These are phyloP conservation scores for Tiphia femorata DNA, from an alignment of 2,888 invertebrate species.

Conservation along the genomic window DNA sequence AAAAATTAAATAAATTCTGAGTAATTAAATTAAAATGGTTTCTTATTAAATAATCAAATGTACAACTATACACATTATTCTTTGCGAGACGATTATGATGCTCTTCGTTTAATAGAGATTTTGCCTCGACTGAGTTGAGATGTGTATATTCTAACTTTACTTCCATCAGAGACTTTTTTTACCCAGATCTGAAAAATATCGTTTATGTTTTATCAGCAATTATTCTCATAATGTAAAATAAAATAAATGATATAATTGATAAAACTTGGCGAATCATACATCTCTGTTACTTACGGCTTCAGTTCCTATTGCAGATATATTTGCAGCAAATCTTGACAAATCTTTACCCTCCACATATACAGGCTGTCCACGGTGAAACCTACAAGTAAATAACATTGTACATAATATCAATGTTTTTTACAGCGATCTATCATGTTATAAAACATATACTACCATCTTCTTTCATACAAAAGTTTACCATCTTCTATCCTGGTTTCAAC, in stretches of 20 bases:
- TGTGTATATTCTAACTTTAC: constrained; percentile 86
- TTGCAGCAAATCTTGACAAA: constrained; percentile 85
- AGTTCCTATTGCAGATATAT: constrained; percentile 91
- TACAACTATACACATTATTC: not conserved
- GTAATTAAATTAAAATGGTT: no score
- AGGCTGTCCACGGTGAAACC: constrained; percentile 93
- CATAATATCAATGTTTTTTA: not conserved
- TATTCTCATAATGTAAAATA: not conserved
- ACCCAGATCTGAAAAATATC: constrained; percentile 84
- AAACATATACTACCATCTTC: constrained; percentile 79
- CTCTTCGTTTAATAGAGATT: constrained; percentile 87
- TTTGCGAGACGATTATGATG: constrained; percentile 71
- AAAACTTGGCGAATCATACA: no score
- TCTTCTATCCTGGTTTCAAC: constrained; percentile 93
- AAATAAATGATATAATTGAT: no score
- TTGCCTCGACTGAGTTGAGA: constrained; percentile 89
- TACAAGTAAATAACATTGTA: constrained; percentile 55
- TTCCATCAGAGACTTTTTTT: constrained; percentile 83
- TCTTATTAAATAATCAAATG: no score
- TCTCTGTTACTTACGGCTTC: constrained; percentile 79
- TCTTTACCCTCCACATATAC: constrained; percentile 93
- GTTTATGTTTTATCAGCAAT: not conserved
- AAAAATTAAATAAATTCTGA: no score
- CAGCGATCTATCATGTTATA: not conserved
- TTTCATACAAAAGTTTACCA: constrained; percentile 92